phyloP scores from a whole-genome alignment of 2,888 invertebrate species.

The Pteria penguin region DNA sequence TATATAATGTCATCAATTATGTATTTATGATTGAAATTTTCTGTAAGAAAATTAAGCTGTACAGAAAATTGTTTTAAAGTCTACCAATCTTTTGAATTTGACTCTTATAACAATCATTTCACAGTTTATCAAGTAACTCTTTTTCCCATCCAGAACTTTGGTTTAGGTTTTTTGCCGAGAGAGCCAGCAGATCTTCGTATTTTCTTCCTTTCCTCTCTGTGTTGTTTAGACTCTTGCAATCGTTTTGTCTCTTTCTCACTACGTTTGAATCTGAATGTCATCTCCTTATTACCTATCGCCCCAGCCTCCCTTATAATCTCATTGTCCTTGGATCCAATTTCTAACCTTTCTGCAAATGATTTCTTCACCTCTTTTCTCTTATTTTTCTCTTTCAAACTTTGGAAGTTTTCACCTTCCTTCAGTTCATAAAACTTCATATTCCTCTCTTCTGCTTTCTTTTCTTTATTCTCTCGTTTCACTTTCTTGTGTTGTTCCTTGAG shows the following conservation, averaged over 20 bases:
- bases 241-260: conserved; percentile 53
- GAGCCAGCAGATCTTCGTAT: conserved; percentile 78
- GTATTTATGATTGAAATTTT: too few relatives aligned
- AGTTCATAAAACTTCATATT: conserved; percentile 83
- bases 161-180: conserved; percentile 68
- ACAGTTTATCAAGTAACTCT: conserved; percentile 57
- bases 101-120: too few relatives aligned
- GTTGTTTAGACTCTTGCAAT: conserved; percentile 69
- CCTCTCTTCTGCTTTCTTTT: conserved; percentile 54
- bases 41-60: too few relatives aligned
- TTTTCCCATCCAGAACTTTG: conserved; percentile 75
- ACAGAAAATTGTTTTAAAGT: too few relatives aligned
- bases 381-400: conserved; percentile 52
- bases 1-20: too few relatives aligned
- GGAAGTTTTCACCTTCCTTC: conserved; percentile 84
- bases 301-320: conserved; percentile 82
- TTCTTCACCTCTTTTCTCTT: conserved; percentile 58
- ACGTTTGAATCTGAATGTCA: conserved; percentile 74
- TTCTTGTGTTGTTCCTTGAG: conserved; percentile 88
- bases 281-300: conserved; percentile 73
- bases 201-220: conserved; percentile 78
- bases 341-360: conserved; percentile 86
- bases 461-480: conserved; percentile 80
- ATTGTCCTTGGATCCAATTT: conserved; percentile 81
- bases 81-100: too few relatives aligned